Evolutionary conservation across 2,888 invertebrate species (phyloP).

Genomic region (Hemicrepidius hirtus): DNA sequence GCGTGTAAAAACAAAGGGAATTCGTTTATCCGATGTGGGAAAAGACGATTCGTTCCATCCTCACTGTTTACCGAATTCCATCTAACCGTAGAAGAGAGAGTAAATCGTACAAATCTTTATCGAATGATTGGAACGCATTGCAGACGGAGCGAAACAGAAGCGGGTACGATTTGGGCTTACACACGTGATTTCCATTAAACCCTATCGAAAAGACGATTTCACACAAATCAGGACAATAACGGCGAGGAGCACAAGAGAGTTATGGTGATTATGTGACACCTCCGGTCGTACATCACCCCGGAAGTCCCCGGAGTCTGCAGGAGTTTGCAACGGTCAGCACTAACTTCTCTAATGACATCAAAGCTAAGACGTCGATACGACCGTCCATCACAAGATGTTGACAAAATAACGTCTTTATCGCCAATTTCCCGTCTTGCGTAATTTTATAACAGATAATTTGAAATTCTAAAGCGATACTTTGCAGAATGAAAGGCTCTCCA

Average conservation of each 20-base stretch:
- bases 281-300: constrained; percentile 57
- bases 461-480: constrained; percentile 20
- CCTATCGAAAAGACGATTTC: constrained; percentile 50
- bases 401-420: constrained; percentile 37
- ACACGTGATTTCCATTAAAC: constrained; percentile 51
- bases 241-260: constrained; percentile 57
- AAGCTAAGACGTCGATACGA: constrained; percentile 39
- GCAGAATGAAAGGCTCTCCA: constrained; percentile 10
- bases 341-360: constrained; percentile 41
- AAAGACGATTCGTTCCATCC: not conserved
- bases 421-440: constrained; percentile 21
- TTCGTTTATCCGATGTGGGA: constrained; percentile 13
- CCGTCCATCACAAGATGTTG: constrained; percentile 20
- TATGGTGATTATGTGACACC: constrained; percentile 62
- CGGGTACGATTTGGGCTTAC: constrained; percentile 38
- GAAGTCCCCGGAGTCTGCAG: constrained; percentile 38
- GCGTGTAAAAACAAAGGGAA: constrained; percentile 7
- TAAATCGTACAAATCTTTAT: constrained; percentile 42
- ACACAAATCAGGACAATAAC: constrained; percentile 50
- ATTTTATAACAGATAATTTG: constrained; percentile 20
- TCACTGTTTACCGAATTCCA: constrained; percentile 30
- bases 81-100: constrained; percentile 18
- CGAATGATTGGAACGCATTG: constrained; percentile 45
- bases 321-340: constrained; percentile 48
- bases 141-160: constrained; percentile 44